phyloP scores from a whole-genome alignment of 2,888 invertebrate species.

The Andrena praecox region DNA sequence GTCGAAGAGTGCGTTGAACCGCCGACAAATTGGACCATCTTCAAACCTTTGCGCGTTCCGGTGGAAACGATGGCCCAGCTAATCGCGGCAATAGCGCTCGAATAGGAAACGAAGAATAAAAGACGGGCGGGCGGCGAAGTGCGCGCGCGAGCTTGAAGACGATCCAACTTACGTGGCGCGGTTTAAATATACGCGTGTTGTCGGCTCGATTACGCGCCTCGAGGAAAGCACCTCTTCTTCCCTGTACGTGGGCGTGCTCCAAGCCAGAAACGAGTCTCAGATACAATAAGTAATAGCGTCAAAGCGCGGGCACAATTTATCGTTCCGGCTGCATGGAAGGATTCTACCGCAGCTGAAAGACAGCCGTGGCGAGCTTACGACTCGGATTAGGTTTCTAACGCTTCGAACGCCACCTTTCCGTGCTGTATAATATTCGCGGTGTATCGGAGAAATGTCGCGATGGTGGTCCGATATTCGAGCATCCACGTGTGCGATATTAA shows the following conservation, averaged over 20 bases:
- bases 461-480: background rate
- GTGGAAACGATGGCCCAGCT: constrained; percentile 21
- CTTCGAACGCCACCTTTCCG: background rate
- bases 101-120: constrained; percentile 14
- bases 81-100: constrained; percentile 45
- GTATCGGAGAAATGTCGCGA: constrained; percentile 32
- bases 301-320: constrained; percentile 45
- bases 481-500: background rate
- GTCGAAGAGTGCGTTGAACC: constrained; percentile 61
- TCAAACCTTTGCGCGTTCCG: constrained; percentile 53
- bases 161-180: constrained; percentile 70
- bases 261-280: constrained; percentile 46
- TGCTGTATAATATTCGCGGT: constrained; percentile 6
- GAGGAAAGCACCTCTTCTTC: constrained; percentile 53
- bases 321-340: constrained; percentile 40
- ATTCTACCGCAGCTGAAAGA: constrained; percentile 35
- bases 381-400: constrained; percentile 49
- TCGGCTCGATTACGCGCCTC: constrained; percentile 69
- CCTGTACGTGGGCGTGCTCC: constrained; percentile 44
- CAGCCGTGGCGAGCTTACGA: constrained; percentile 16
- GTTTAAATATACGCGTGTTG: constrained; percentile 71
- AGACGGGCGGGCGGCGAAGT: background rate
- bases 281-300: constrained; percentile 48
- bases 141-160: constrained; percentile 60
- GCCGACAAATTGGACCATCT: constrained; percentile 68